Evolutionary conservation across 2,888 invertebrate genomes (phyloP), one percentile per base, ranked within the genome.

Genomic region (Lycophotia porphyrea): DNA sequence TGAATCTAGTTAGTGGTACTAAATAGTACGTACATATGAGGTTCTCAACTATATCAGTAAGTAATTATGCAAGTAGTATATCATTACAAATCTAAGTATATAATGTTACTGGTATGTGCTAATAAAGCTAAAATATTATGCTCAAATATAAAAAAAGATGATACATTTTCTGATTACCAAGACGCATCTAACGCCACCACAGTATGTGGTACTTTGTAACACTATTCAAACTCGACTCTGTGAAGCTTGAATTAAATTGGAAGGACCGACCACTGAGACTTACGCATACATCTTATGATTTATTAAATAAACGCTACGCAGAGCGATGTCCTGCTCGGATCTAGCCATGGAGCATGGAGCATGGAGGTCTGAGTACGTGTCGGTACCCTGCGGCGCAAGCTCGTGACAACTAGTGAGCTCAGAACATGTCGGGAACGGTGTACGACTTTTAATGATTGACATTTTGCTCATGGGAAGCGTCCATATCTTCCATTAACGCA

Each of bases 401-500:
- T 93, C 92, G 92, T 95, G 95, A 92, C 91, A 92, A 93, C 94
- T 88, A 92, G 94, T 94, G 95, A 92, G 93, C 93, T 90, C 89
- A 87, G 89, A 83, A 88, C 87, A 93, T 91, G 91, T 90, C 90
- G 89, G 90, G 91, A 92, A 92, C 92, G 91, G 93, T 94, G 95
- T 92, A 90, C 88, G 88, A 92, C 89, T 93, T 89, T 90, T 91
- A 92, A 94, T 93, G 93, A 93, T 90, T 91, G 89, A 89, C 89
- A 88, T 92, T 81, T 94, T 95, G 95, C 94, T 95, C 92, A 93
- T 94, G 94, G 96, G 94, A 96, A 95, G 95, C 96, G 95, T 96
- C 95, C 93, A 92, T 94, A 93, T 95, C 96, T 95, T 95, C 96
- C 96, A 95, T 95, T 95, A 92, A 93, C 93, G 93, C 95, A 94